phyloP scores from a whole-genome alignment of 2,888 invertebrate genomes.

The Alviniconcha strummeri region DNA sequence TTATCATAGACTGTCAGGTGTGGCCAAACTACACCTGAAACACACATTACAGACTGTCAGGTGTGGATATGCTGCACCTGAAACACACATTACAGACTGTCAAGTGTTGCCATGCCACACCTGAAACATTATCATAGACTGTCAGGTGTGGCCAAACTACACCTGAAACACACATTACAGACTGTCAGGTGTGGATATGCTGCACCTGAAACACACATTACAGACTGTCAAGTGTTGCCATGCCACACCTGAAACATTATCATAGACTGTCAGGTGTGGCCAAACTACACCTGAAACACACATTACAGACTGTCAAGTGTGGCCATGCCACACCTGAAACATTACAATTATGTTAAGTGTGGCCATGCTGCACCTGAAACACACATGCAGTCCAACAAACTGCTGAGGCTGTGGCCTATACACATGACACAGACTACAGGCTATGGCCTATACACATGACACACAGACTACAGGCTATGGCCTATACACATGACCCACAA shows the following conservation, averaged over 20 bases:
- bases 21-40: neutral
- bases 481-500: too few species aligned
- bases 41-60: neutral
- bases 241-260: too few species aligned
- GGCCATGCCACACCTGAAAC: neutral
- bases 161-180: neutral
- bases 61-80: too few species aligned
- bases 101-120: neutral
- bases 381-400: neutral
- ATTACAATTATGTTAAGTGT: neutral
- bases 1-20: neutral
- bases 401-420: too few species aligned
- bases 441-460: too few species aligned
- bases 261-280: too few species aligned
- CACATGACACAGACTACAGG: too few species aligned
- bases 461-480: too few species aligned
- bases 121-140: neutral
- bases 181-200: neutral
- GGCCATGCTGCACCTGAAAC: neutral
- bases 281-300: neutral
- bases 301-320: neutral
- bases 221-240: too few species aligned
- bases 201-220: neutral
- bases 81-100: too few species aligned
- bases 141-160: neutral